Evolutionary conservation across 2,113 vertebrate species (phyloP).

Genomic region (Electrona antarctica): DNA sequence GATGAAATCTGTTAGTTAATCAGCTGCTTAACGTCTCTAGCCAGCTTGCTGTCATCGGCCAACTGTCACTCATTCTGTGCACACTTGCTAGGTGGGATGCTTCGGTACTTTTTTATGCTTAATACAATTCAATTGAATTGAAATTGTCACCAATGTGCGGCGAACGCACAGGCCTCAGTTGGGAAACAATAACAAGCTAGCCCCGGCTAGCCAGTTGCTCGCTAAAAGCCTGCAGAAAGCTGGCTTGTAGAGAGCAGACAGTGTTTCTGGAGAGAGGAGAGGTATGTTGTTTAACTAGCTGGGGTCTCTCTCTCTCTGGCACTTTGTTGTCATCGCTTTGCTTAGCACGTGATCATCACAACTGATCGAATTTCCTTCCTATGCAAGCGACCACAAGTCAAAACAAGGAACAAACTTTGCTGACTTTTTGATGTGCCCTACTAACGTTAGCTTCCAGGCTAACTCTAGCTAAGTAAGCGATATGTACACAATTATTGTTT

Average conservation of each 20-base stretch:
- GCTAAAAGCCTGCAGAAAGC: constrained; percentile 57
- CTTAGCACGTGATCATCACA: constrained; percentile 39
- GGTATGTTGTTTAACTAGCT: constrained; percentile 48
- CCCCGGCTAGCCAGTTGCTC: constrained; percentile 41
- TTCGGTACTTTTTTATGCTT: constrained; percentile 27
- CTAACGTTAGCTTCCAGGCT: constrained; percentile 28
- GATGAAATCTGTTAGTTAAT: constrained; percentile 42
- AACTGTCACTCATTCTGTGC: constrained; percentile 22
- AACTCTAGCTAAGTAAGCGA: constrained; percentile 41
- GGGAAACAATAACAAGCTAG: constrained; percentile 72
- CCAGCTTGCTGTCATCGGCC: constrained; percentile 38
- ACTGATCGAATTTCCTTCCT: background rate
- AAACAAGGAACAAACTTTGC: constrained; percentile 45
- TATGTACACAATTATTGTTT: constrained; percentile 30
- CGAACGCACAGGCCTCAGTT: constrained; percentile 71
- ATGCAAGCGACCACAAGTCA: background rate
- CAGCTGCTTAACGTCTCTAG: constrained; percentile 54
- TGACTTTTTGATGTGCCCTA: constrained; percentile 31
- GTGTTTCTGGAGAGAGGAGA: constrained; percentile 41
- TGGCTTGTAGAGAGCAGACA: constrained; percentile 10
- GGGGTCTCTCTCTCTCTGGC: constrained; percentile 18
- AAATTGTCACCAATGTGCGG: constrained; percentile 46
- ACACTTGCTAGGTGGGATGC: constrained; percentile 38
- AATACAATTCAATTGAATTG: constrained; percentile 5
- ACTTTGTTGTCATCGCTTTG: constrained; percentile 34